Conservation (phyloP, 1,140 invertebrate species). For the Drosophila funebris region DNA sequence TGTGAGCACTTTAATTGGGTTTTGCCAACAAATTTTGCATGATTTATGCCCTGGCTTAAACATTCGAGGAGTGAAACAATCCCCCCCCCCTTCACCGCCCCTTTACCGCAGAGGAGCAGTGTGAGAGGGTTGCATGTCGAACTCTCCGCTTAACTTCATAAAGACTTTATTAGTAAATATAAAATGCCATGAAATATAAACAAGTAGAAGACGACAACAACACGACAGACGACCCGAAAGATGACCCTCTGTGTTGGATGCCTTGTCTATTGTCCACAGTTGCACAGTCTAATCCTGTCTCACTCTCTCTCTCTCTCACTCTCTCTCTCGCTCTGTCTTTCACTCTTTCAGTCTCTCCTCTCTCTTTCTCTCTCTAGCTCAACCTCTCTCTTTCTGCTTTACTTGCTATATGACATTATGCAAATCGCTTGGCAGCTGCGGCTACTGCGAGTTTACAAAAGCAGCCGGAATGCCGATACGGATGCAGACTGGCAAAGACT, state of each 20-base stretch:
- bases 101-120: not conserved
- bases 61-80: not conserved
- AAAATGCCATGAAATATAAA: constrained; percentile 45
- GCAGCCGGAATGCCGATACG: constrained; percentile 33
- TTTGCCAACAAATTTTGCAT: constrained; percentile 20
- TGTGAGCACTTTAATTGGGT: constrained; percentile 39
- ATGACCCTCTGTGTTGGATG: not conserved
- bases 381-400: not conserved
- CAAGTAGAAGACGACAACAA: not conserved
- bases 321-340: not conserved
- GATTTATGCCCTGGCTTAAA: constrained; percentile 25
- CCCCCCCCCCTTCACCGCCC: not conserved
- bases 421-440: constrained; percentile 39
- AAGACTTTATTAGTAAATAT: constrained; percentile 52
- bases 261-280: constrained; percentile 8
- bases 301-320: not conserved
- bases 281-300: not conserved
- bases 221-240: not conserved
- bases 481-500: constrained; percentile 36
- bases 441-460: constrained; percentile 26
- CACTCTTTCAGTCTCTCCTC: not conserved
- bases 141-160: constrained; percentile 35
- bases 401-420: constrained; percentile 40
- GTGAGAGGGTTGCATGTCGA: too few species aligned
- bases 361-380: not conserved